Conservation (phyloP, 2,888 invertebrate genomes). For the Nymphalis polychloros region DNA sequence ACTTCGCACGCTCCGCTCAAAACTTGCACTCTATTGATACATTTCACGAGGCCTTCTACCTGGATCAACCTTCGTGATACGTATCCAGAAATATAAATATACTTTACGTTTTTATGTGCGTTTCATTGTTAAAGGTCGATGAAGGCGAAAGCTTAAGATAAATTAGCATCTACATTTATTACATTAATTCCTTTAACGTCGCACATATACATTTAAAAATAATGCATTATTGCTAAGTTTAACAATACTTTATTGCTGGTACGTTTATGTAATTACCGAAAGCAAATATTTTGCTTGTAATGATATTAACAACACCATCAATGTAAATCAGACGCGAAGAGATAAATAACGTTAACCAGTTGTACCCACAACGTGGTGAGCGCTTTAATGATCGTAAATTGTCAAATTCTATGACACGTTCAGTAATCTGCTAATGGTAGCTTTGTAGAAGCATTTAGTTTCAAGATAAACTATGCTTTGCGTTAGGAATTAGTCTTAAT, state of each 20-base stretch:
- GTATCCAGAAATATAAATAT: slow-evolving; percentile 52
- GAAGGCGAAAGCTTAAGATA: slow-evolving; percentile 50
- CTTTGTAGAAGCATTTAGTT: slow-evolving; percentile 79
- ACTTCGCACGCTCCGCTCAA: slow-evolving; percentile 77
- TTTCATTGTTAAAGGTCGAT: slow-evolving; percentile 57
- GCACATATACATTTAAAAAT: no score
- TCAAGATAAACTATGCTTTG: slow-evolving; percentile 74
- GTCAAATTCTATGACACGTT: slow-evolving; percentile 22
- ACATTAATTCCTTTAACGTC: no score
- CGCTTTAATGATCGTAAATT: slow-evolving; percentile 37
- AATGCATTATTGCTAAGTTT: neutral
- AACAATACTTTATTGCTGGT: neutral
- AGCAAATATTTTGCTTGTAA: slow-evolving; percentile 1
- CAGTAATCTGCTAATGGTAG: slow-evolving; percentile 55
- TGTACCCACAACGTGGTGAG: slow-evolving; percentile 11
- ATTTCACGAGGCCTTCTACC: slow-evolving; percentile 78
- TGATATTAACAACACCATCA: neutral
- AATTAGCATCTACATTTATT: neutral
- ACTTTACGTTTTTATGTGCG: slow-evolving; percentile 48
- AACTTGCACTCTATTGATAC: slow-evolving; percentile 78
- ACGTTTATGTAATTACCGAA: slow-evolving; percentile 45
- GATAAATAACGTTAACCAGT: slow-evolving; percentile 17
- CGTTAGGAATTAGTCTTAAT: slow-evolving; percentile 78
- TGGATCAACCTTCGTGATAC: slow-evolving; percentile 62
- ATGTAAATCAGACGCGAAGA: slow-evolving; percentile 2